phyloP scores from a whole-genome alignment of 2,113 vertebrate species.

The Arenaria interpres region DNA sequence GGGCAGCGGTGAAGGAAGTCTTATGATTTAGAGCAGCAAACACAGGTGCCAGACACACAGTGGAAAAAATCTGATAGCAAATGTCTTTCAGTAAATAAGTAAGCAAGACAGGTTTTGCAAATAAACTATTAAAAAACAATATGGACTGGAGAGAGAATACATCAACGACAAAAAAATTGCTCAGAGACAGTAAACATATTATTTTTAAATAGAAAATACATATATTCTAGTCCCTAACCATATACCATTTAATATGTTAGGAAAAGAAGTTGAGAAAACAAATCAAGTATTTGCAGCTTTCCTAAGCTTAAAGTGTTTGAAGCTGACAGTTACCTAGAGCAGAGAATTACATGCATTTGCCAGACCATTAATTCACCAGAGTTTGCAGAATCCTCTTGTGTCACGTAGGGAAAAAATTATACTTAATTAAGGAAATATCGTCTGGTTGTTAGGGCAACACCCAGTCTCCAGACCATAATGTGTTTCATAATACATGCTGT shows the following conservation, averaged over 20 bases:
- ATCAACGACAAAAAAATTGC: not conserved
- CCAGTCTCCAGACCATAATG: slow-evolving; percentile 13
- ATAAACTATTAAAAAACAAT: not conserved
- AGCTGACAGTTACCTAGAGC: slow-evolving; percentile 23
- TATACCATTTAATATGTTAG: not conserved
- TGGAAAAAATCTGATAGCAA: slow-evolving; percentile 10
- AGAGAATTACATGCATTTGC: slow-evolving; percentile 17
- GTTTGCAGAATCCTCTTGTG: slow-evolving; percentile 20
- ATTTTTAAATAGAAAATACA: not conserved
- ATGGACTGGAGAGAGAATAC: not conserved
- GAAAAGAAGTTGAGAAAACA: not conserved
- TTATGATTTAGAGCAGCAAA: slow-evolving; percentile 37
- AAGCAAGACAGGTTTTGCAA: not conserved
- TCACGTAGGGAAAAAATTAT: not conserved
- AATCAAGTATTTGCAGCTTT: not conserved
- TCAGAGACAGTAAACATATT: not conserved
- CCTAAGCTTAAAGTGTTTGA: not conserved
- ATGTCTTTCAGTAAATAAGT: not conserved
- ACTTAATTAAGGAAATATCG: slow-evolving; percentile 52
- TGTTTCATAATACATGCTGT: slow-evolving; percentile 20
- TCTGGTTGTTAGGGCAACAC: slow-evolving; percentile 41
- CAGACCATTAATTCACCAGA: slow-evolving; percentile 29
- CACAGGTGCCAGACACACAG: not conserved
- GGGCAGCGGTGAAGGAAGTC: not conserved
- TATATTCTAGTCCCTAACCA: not conserved